A percentile compares a stretch with the other conserved stretches of the same genome.
phyloP scores from a whole-genome alignment of 2,113 vertebrate genomes.

The Gymnobelideus leadbeateri region DNA sequence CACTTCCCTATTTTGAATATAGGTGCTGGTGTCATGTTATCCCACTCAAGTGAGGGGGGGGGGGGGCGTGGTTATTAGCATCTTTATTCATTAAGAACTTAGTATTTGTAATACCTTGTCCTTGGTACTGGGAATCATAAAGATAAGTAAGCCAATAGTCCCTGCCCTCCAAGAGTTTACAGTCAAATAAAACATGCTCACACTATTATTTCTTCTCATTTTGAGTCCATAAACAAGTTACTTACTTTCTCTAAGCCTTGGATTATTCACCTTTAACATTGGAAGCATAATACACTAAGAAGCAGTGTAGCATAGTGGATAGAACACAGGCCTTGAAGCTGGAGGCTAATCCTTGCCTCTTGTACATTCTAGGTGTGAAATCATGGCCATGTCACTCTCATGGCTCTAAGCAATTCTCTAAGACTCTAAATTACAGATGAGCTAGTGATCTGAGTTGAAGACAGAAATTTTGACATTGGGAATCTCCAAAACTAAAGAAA shows the following conservation, averaged over 20 bases:
- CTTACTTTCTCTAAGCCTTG: not conserved
- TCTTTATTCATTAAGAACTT: not conserved
- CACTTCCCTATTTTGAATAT: not conserved
- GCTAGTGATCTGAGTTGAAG: not conserved
- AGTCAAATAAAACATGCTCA: not conserved
- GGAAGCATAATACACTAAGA: not conserved
- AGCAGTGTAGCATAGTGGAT: not conserved
- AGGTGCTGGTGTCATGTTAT: not conserved
- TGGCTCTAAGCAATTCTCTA: not conserved
- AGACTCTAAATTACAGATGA: not conserved
- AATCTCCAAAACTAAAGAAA: not conserved
- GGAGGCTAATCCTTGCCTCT: not conserved
- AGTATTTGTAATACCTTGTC: not conserved
- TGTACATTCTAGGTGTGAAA: not conserved
- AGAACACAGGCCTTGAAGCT: not conserved
- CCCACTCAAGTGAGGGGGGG: not conserved
- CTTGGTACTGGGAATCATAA: not conserved
- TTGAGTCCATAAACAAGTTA: not conserved
- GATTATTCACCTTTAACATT: not conserved
- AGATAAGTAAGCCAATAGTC: not conserved
- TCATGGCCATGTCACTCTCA: not conserved
- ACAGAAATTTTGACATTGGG: not conserved
- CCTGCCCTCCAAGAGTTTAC: not conserved
- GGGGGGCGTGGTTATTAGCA: too few relatives aligned
- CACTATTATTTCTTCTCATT: not conserved